Conservation (phyloP, 2,113 vertebrate species). For the Guaruba guarouba region DNA sequence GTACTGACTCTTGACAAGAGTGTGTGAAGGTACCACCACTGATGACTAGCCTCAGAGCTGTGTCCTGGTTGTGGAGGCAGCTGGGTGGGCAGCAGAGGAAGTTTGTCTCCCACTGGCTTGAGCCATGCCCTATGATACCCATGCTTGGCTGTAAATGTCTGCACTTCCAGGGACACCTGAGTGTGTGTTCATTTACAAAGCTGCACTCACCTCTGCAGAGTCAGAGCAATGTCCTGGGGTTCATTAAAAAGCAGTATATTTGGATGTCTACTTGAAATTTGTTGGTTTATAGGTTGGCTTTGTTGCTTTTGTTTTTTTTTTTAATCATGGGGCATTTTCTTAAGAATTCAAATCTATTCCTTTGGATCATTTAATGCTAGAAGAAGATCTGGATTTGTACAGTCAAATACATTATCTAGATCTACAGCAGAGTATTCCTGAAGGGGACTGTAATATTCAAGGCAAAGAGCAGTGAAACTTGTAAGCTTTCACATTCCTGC, state of each 20-base stretch:
- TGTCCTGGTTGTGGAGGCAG: background rate
- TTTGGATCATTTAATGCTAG: background rate
- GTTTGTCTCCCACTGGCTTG: background rate
- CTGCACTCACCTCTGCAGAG: background rate
- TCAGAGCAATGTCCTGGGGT: background rate
- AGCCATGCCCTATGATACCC: background rate
- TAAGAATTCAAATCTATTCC: background rate
- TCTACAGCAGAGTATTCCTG: background rate
- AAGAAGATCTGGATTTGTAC: background rate
- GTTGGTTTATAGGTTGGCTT: background rate
- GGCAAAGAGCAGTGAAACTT: background rate
- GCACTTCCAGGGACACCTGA: background rate
- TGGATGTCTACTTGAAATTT: background rate
- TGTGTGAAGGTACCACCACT: background rate
- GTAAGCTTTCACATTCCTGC: background rate
- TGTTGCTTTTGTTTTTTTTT: background rate
- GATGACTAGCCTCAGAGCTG: background rate
- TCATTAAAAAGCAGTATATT: background rate
- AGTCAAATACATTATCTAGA: background rate
- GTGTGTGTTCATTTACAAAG: background rate
- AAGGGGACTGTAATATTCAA: background rate
- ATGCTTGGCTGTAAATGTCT: background rate
- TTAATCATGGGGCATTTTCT: background rate
- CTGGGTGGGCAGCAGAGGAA: background rate
- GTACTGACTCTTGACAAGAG: background rate